phyloP scores from a whole-genome alignment of 1,140 invertebrate genomes.

The Eulimnadia texana region DNA sequence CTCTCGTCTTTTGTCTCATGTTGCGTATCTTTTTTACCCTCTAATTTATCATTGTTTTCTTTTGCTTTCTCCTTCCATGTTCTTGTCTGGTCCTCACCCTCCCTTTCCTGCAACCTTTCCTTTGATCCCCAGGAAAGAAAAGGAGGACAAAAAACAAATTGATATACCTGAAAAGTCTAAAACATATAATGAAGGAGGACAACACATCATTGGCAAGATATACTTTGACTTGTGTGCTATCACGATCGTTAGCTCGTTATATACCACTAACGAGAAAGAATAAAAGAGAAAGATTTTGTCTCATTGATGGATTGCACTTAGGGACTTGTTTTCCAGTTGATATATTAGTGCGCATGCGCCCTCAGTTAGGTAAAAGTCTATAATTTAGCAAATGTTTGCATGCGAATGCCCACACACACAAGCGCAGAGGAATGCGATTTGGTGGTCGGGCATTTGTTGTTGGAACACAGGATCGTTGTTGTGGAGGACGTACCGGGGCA shows the following conservation, averaged over 20 bases:
- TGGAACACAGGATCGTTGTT: background rate
- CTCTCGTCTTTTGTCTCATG: background rate
- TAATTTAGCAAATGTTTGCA: background rate
- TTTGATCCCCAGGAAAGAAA: background rate
- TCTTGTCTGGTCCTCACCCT: background rate
- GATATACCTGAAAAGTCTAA: background rate
- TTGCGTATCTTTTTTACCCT: background rate
- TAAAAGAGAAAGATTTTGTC: too few species aligned
- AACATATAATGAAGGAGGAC: background rate
- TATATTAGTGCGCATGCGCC: background rate
- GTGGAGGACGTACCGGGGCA: background rate
- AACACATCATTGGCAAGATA: background rate
- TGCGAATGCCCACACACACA: constrained; percentile 1
- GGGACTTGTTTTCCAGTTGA: background rate
- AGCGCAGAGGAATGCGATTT: background rate
- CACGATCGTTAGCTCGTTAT: too few species aligned
- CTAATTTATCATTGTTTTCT: background rate
- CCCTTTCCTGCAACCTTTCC: background rate
- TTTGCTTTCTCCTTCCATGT: background rate
- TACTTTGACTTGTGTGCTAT: too few species aligned
- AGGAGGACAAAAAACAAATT: background rate
- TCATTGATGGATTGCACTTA: too few species aligned
- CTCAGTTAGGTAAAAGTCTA: background rate
- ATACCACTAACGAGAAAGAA: too few species aligned
- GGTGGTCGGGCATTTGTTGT: constrained; percentile 1